Base-by-base conservation (phyloP, 2,797 vertebrate species). In the Mormyrus proboscirostris region DNA sequence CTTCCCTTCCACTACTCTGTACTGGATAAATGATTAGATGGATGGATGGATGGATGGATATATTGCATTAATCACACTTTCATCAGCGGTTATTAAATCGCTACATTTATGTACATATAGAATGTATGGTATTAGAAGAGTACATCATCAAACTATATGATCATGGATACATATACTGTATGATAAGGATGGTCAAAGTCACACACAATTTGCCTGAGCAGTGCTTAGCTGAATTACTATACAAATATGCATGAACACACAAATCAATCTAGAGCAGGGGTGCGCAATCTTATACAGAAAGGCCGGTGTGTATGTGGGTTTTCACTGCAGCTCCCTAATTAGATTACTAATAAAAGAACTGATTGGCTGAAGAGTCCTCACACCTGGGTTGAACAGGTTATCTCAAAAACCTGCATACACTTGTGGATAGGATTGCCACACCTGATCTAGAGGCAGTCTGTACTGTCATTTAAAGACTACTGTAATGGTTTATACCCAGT, bases 391-490 rank as follows among this genome's bases (percentile, higher is more conserved):
- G 6, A 59, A 59, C n/a, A 22, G 2, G 57, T 59, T 59, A 22
- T 22, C n/a, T n/a, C n/a, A 59, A 22, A 59, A 59, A 22, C 57
- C 57, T 22, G 59, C 59, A 62, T 62, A 62, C 59, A 62, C 22
- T 22, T 22, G 57, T 2, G 0, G 6, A 59, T 59, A 25, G 9
- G 59, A 62, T 25, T 62, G 59, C 7, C 59, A 25, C 59, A 8
- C 59, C 59, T 22, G 57, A 59, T 59, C 57, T 62, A n/a, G 41
- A 44, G 19, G 44, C 47, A 86, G 22, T 19, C 55, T 1, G n/a
- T 89, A 50, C 44, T 65, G 16, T 89, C 55, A 62, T 38, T 85
- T 89, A 25, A 62, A 14, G 79, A 33, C 79, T 55, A 65, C n/a
- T 22, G 8, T 69, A 59, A 65, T n/a, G 83, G 79, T 14, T n/a